A percentile compares a stretch with the other conserved stretches of the same genome.
Conservation (phyloP, 2,113 vertebrate species). For the Bubo bubo region DNA sequence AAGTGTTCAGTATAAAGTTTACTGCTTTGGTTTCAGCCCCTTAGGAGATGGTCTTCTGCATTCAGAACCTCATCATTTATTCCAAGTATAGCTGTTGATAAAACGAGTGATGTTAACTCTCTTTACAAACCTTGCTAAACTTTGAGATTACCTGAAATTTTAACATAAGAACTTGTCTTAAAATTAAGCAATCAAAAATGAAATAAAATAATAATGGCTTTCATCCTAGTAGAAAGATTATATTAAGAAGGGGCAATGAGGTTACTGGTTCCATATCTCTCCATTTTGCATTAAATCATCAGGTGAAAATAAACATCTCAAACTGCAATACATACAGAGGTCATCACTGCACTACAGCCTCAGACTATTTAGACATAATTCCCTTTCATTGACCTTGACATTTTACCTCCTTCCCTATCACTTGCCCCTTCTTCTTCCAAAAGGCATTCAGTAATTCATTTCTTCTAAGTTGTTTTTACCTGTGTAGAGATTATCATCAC, state of each 20-base stretch:
- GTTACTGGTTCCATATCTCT: neutral
- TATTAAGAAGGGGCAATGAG: neutral
- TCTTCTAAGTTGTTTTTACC: neutral
- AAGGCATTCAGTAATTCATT: neutral
- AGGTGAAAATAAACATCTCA: neutral
- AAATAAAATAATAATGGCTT: neutral
- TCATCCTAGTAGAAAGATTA: neutral
- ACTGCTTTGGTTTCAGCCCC: neutral
- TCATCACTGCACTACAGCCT: neutral
- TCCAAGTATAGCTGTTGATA: neutral
- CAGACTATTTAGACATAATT: neutral
- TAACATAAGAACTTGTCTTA: neutral
- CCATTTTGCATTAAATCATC: neutral
- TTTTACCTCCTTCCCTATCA: neutral
- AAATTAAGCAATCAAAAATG: neutral
- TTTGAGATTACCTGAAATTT: neutral
- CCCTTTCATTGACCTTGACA: neutral
- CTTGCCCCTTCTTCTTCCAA: neutral
- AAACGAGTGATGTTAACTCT: neutral
- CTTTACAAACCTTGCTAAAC: neutral
- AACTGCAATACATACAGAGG: neutral
- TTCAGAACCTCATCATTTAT: neutral
- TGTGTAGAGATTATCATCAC: neutral
- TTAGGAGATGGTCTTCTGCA: neutral
- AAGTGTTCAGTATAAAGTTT: neutral